Evolutionary conservation across 2,113 vertebrate species (phyloP), one percentile per base, ranked within the genome.

Genomic region (Chunga burmeisteri): DNA sequence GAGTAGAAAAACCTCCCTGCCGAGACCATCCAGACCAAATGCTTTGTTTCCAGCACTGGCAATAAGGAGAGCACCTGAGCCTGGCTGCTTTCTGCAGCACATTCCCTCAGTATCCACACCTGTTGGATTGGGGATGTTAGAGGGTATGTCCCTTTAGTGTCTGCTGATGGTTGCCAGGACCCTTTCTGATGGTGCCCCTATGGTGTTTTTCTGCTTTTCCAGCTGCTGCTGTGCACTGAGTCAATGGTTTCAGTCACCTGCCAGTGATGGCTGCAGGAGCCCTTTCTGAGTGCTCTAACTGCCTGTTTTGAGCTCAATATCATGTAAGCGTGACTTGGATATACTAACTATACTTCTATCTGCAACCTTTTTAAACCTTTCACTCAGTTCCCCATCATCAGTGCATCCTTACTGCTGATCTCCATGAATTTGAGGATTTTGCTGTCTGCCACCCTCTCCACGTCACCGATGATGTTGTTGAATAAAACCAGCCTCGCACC

Each of bases 321-420:
- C 3, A 0, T 10, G 4, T 61, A 47, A 53, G 12, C 2, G 0
- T 16, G 34, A 70, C n/a, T 68, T 55, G 63, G n/a, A 44, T 11
- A 30, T 1, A 56, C 5, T 6, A 38, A 58, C 40, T 44, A 10
- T 5, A 47, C 29, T 81, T 89, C 14, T 18, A 12, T 29, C 32
- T 50, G 22, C 62, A 10, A 72, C 27, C 11, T 67, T 83, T 79
- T 23, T 58, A 32, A 32, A 49, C 42, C 15, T 14, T 38, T 47
- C 42, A 27, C 29, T 50, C 55, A 32, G 44, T 32, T 63, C 55
- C 40, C 11, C 61, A 61, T 38, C 52, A 22, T 32, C 27, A 79
- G 22, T 6, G 32, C 29, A 36, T 36, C 4, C 1, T 52, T 65
- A 32, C 7, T n/a, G 40, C 15, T 56, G 2, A 26, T 50, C 38